Evolutionary conservation across 2,113 vertebrate genomes (phyloP).

Genomic region (Phaethon lepturus): DNA sequence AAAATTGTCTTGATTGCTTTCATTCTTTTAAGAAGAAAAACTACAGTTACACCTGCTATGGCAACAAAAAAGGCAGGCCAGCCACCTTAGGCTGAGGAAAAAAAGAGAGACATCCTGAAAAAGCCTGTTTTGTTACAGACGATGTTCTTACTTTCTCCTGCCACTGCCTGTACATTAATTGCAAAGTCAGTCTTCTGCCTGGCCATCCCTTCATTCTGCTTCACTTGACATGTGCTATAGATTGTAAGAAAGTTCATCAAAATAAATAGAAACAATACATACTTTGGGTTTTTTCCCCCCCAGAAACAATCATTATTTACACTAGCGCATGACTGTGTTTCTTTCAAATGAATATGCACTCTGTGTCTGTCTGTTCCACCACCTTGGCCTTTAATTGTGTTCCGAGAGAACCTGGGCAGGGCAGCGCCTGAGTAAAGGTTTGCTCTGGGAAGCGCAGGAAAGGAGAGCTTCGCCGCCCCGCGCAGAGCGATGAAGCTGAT

Average conservation of each 20-base stretch:
- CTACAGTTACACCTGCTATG: background rate
- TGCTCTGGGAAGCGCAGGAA: background rate
- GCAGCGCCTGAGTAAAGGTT: background rate
- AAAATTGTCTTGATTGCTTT: background rate
- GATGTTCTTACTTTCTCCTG: background rate
- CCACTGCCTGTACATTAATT: background rate
- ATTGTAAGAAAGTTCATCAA: background rate
- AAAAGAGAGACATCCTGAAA: background rate
- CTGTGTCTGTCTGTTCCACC: background rate
- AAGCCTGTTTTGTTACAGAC: background rate
- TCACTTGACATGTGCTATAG: background rate
- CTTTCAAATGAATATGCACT: background rate
- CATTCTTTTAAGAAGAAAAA: background rate
- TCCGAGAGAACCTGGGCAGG: background rate
- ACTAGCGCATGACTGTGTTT: background rate
- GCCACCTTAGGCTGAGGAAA: background rate
- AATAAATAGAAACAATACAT: background rate
- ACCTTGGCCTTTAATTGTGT: too few species aligned
- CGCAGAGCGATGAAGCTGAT: background rate
- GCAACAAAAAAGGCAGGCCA: background rate
- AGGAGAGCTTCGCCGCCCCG: background rate
- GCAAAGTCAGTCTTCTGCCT: background rate
- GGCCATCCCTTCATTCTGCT: background rate
- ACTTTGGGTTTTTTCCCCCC: background rate
- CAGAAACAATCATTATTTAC: background rate